phyloP scores from a whole-genome alignment of 2,113 vertebrate species.

The Phaethornis superciliosus region DNA sequence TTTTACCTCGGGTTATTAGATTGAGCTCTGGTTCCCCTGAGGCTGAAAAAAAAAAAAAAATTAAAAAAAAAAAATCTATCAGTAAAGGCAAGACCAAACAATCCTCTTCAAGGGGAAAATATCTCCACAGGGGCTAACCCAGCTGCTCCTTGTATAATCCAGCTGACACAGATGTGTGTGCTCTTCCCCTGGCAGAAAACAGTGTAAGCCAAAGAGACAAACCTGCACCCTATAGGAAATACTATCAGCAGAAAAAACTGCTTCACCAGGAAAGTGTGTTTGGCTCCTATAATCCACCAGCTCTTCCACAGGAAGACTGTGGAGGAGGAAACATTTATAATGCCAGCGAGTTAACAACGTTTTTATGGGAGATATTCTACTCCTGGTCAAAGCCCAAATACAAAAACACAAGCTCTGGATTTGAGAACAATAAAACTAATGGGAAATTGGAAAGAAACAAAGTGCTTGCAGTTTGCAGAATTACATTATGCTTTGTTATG shows the following conservation, averaged over 20 bases:
- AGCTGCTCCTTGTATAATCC: slow-evolving; percentile 25
- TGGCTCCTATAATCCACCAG: not conserved
- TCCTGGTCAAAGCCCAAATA: not conserved
- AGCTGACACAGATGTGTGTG: not conserved
- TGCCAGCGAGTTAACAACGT: not conserved
- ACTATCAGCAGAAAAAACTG: not conserved
- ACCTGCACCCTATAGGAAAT: not conserved
- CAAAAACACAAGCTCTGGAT: not conserved
- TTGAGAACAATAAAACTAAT: not conserved
- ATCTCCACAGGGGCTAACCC: not conserved
- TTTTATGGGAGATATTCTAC: not conserved
- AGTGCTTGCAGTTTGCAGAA: slow-evolving; percentile 7
- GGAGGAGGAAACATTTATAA: not conserved
- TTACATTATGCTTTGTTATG: not conserved
- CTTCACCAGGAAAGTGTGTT: not conserved
- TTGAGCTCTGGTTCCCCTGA: not conserved
- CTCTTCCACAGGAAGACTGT: not conserved
- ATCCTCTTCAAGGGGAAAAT: slow-evolving; percentile 16
- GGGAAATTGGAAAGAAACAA: not conserved
- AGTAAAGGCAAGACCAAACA: slow-evolving; percentile 53
- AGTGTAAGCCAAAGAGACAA: slow-evolving; percentile 7
- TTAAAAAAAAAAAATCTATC: not conserved
- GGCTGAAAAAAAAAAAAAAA: not conserved
- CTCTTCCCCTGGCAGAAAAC: slow-evolving; percentile 22
- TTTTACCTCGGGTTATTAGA: slow-evolving; percentile 18